phyloP scores from a whole-genome alignment of 2,797 vertebrate genomes.

The Neomorphus geoffroyi region DNA sequence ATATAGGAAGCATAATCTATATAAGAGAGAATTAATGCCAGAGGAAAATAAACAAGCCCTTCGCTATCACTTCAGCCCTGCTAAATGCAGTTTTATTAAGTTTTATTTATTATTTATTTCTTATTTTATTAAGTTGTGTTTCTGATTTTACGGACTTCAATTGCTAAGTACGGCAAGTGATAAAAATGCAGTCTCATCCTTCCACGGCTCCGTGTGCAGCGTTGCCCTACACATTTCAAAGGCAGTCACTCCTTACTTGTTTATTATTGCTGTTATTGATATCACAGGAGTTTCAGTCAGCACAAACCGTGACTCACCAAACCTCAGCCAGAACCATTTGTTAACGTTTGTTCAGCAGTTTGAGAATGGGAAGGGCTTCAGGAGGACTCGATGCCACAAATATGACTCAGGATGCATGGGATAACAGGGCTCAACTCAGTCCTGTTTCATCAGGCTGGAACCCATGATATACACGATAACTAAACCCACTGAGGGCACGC shows the following conservation, averaged over 20 bases:
- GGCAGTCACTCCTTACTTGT: background rate
- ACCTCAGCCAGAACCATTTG: constrained; percentile 47
- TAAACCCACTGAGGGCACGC: background rate
- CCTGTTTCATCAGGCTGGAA: background rate
- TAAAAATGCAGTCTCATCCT: background rate
- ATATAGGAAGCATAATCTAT: fast-evolving
- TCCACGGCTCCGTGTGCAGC: background rate
- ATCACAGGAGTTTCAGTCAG: background rate
- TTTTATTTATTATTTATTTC: too few species aligned
- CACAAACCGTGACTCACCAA: constrained; percentile 61
- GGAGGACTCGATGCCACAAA: background rate
- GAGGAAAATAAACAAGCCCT: background rate
- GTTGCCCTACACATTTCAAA: background rate
- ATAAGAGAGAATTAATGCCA: background rate
- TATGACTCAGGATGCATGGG: constrained; percentile 35
- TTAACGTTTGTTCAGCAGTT: constrained; percentile 38
- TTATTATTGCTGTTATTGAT: constrained; percentile 23
- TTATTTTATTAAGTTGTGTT: too few species aligned
- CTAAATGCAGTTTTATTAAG: background rate
- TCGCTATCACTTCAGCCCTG: background rate
- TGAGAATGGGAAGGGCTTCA: background rate
- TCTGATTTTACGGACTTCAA: too few species aligned
- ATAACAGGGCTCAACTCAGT: background rate
- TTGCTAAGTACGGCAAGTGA: background rate
- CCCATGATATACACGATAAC: background rate